These are phyloP conservation scores for Cydia strobilella DNA, from an alignment of 1,140 invertebrate species.

Conservation along the genomic window DNA sequence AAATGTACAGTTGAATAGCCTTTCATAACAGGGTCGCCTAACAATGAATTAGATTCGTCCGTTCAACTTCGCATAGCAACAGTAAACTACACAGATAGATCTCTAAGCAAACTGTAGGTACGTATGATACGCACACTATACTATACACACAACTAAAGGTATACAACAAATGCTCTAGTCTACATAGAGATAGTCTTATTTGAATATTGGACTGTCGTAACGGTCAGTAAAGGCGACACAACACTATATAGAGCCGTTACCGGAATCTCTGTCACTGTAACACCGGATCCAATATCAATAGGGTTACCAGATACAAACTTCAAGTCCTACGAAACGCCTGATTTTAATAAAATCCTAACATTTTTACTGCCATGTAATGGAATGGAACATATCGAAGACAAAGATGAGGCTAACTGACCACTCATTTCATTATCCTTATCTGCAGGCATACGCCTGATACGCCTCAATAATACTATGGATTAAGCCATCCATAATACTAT, in stretches of 20 bases:
- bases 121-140: too few species aligned
- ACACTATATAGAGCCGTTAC: not conserved
- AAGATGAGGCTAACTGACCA: too few species aligned
- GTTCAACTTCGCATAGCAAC: not conserved
- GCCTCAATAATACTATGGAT: too few species aligned
- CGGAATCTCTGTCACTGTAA: not conserved
- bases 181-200: constrained; percentile 14
- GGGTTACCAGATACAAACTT: not conserved
- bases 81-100: not conserved
- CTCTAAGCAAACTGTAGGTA: not conserved
- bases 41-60: not conserved
- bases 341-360: not conserved
- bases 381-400: too few species aligned
- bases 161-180: not conserved
- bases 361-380: not conserved
- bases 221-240: not conserved
- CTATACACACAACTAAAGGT: too few species aligned
- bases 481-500: too few species aligned
- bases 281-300: not conserved
- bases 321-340: not conserved
- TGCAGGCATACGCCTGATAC: too few species aligned
- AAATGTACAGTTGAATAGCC: not conserved
- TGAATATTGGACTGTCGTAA: constrained; percentile 8
- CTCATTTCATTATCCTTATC: too few species aligned
- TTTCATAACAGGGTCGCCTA: not conserved